These are phyloP conservation scores for Peromyscus maniculatus DNA, from an alignment of 2,113 vertebrate genomes.

Conservation along the genomic window DNA sequence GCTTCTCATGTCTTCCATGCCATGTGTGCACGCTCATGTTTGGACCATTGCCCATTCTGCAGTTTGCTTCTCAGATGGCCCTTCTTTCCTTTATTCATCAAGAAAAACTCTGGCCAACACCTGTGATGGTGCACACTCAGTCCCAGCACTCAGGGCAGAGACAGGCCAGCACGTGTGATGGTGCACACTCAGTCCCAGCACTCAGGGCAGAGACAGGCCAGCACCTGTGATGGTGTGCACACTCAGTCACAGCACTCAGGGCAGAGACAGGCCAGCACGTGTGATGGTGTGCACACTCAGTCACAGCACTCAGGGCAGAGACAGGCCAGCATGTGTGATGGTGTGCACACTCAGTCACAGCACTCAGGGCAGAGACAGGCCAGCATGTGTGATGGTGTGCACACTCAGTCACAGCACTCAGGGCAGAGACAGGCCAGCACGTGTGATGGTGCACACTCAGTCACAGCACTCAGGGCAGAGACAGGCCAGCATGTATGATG, in stretches of 20 bases:
- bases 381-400: no score
- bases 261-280: not conserved
- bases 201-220: not conserved
- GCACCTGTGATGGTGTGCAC: no score
- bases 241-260: not conserved
- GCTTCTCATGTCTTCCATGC: not conserved
- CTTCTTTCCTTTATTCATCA: not conserved
- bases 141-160: not conserved
- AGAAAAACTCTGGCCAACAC: not conserved
- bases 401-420: no score
- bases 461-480: not conserved
- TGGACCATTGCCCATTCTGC: not conserved
- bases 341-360: no score
- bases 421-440: not conserved
- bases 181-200: no score
- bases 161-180: no score
- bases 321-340: no score
- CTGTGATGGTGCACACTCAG: not conserved
- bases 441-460: no score
- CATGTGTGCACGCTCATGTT: not conserved
- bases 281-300: no score
- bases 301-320: no score
- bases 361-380: not conserved
- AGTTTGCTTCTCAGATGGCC: not conserved
- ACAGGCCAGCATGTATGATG: not conserved